Evolutionary conservation across 1,140 invertebrate genomes (phyloP), one percentile per base, ranked within the genome.

Genomic region (Tigriopus japonicus): DNA sequence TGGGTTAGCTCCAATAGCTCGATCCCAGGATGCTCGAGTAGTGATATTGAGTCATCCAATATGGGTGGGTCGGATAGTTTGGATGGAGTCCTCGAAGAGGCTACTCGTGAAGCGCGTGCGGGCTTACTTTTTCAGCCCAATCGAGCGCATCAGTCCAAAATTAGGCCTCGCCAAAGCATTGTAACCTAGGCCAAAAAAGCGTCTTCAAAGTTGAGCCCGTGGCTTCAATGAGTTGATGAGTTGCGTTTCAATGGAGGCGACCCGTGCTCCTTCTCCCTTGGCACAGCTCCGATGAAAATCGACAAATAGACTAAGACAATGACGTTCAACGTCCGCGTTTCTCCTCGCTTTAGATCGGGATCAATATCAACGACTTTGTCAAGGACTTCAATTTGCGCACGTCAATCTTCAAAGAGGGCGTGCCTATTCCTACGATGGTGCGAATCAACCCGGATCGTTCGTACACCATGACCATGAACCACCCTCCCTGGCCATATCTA

Each of bases 341-440:
- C 69, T 96, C n/a, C n/a, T n/a, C n/a, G n/a, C n/a, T n/a, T n/a
- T n/a, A n/a, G 87, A 80, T 90, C 68, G 88, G 90, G 49, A 82
- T 98, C 35, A 97, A 98, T 69, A 95, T 99, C 67, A 83, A 85
- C 52, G 80, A 82, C 53, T 98, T 99, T 75, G 93, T 90, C 69
- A 98, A 98, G 75, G 95, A 98, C 65, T 99, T 98, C 66, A 99
- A 99, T 75, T 84, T 88, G 67, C 82, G 77, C 69, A 99, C 95
- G 1, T 85, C 83, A 60, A 78, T 95, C 66, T 85, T 93, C 21
- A 97, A 91, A 71, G 81, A 84, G 70, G 95, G 94, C 17, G 83
- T 94, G 63, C 92, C 92, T 10, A 66, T 98, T 53, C 91, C 91
- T 1, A 82, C 80, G 61, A 76, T 81, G 66, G 79, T 94, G 10